Percentiles rank a stretch among this genome's conserved stretches.
Evolutionary conservation across 2,797 vertebrate genomes (phyloP).

Genomic region (Lophotriccus pileatus): DNA sequence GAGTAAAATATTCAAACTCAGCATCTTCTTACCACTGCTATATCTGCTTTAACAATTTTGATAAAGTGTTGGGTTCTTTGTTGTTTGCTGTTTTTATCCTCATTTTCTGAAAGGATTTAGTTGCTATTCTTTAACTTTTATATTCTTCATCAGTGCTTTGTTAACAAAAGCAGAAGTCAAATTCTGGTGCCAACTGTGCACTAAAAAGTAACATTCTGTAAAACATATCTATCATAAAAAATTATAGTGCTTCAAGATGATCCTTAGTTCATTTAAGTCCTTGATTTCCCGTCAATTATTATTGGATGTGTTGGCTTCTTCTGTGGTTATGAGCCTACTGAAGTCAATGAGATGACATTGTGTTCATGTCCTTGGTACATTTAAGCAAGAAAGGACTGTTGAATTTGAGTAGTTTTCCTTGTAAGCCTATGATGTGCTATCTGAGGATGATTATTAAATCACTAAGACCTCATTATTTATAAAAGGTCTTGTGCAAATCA

Average conservation of each 20-base stretch:
- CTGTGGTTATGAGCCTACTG: not conserved
- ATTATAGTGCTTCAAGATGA: not conserved
- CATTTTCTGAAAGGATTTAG: not conserved
- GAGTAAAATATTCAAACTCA: not conserved
- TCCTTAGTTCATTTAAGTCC: not conserved
- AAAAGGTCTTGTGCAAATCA: not conserved
- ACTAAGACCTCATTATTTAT: not conserved
- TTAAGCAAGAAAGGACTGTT: not conserved
- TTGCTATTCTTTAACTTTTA: not conserved
- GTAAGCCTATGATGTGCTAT: not conserved
- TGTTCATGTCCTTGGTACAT: not conserved
- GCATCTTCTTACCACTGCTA: not conserved
- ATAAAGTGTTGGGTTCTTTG: accelerated
- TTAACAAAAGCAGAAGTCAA: not conserved
- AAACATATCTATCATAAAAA: not conserved
- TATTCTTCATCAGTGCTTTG: not conserved
- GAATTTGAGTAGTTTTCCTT: not conserved
- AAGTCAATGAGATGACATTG: not conserved
- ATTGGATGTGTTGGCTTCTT: not conserved
- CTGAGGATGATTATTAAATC: not conserved
- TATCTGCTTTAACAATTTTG: not conserved
- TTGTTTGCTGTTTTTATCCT: not conserved
- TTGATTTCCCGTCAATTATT: not conserved
- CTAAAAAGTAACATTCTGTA: not conserved
- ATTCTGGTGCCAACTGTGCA: not conserved